Conservation (phyloP, 2,888 invertebrate species). For the Malthinus seriepunctatus region DNA sequence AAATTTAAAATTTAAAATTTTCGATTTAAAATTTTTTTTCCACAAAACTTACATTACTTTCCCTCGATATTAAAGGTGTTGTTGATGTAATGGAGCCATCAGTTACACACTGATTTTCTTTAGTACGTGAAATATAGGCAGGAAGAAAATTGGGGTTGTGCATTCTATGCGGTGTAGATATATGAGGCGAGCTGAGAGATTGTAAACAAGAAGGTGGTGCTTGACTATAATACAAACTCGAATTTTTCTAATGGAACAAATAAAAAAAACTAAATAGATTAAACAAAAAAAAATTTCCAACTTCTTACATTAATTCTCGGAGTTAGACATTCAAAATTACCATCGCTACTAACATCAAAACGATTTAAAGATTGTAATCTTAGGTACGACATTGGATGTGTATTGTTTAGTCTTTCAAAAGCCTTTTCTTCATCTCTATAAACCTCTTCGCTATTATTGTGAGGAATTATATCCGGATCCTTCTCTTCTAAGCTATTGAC, state of each 20-base stretch:
- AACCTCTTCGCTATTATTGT: constrained; percentile 59
- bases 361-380: constrained; percentile 39
- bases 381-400: constrained; percentile 51
- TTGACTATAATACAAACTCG: constrained; percentile 14
- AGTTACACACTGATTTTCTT: constrained; percentile 16
- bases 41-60: constrained; percentile 17
- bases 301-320: constrained; percentile 12
- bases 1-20: not conserved
- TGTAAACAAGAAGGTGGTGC: constrained; percentile 12
- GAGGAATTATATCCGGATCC: constrained; percentile 63
- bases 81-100: constrained; percentile 15
- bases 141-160: constrained; percentile 15
- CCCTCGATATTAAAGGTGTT: constrained; percentile 18
- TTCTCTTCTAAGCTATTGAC: constrained; percentile 60
- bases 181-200: constrained; percentile 7
- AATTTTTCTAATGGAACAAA: constrained; percentile 11
- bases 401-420: constrained; percentile 58
- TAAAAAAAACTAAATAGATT: not conserved
- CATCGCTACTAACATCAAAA: not conserved
- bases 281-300: constrained; percentile 4
- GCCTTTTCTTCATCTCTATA: constrained; percentile 60
- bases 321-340: constrained; percentile 9
- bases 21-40: not conserved
- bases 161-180: constrained; percentile 20
- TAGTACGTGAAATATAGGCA: constrained; percentile 16